Conservation (phyloP, 2,888 invertebrate genomes). For the Platynereis dumerilii region DNA sequence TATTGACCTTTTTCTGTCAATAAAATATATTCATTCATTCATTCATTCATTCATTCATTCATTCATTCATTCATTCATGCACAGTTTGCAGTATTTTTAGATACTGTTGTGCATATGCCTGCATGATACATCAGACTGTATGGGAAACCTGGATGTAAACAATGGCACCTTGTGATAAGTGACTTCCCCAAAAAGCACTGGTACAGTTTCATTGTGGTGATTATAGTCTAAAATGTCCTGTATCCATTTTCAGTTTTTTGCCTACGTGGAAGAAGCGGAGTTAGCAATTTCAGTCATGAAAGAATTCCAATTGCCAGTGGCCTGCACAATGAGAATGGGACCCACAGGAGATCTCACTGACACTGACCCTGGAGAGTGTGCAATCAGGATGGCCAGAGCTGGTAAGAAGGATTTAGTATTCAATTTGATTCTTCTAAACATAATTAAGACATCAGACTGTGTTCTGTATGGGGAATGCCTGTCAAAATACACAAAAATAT, state of each 20-base stretch:
- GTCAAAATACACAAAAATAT: too few species aligned
- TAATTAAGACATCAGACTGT: too few species aligned
- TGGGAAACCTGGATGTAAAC: too few species aligned
- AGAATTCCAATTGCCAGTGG: slow-evolving; percentile 20
- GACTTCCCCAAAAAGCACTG: too few species aligned
- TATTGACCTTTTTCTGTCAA: too few species aligned
- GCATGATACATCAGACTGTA: too few species aligned
- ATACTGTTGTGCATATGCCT: not conserved
- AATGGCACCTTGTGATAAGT: too few species aligned
- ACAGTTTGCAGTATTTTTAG: not conserved
- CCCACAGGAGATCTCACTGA: slow-evolving; percentile 23
- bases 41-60: too few species aligned
- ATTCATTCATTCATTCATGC: not conserved
- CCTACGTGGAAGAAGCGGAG: slow-evolving; percentile 21
- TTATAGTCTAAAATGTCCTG: too few species aligned
- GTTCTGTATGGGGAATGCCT: too few species aligned
- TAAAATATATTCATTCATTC: not conserved
- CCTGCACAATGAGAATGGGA: slow-evolving; percentile 28
- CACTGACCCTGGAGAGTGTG: slow-evolving; percentile 24
- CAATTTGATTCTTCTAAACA: too few species aligned
- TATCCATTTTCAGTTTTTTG: slow-evolving; percentile 31
- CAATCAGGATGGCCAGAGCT: slow-evolving; percentile 24
- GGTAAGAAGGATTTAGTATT: slow-evolving; percentile 19
- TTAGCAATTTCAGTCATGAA: slow-evolving; percentile 31
- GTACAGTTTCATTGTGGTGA: too few species aligned